phyloP scores from a whole-genome alignment of 2,888 invertebrate species.

The Yponomeuta plumbellus region DNA sequence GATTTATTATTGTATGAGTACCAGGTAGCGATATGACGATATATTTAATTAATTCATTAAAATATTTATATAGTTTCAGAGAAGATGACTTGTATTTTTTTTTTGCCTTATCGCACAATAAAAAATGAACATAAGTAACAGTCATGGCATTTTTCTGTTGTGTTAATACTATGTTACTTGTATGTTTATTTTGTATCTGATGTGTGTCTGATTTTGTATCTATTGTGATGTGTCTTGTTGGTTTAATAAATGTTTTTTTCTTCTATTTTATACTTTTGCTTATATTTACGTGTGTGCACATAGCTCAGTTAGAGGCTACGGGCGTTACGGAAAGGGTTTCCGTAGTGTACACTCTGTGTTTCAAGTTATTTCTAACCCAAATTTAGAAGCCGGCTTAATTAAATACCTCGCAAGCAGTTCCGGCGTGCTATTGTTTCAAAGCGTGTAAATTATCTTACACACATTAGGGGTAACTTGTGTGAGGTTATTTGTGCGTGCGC shows the following conservation, averaged over 20 bases:
- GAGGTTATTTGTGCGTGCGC: constrained; percentile 1
- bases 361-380: constrained; percentile 18
- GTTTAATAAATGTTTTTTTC: too few relatives aligned
- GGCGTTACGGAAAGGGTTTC: too few relatives aligned
- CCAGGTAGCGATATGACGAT: neutral
- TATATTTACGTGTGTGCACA: neutral
- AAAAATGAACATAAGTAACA: too few relatives aligned
- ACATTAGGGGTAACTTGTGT: constrained; percentile 12
- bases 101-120: too few relatives aligned
- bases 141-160: too few relatives aligned
- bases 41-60: neutral
- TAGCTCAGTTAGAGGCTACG: too few relatives aligned
- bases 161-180: too few relatives aligned
- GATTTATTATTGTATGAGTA: neutral
- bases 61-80: neutral
- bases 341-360: neutral
- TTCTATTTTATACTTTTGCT: neutral
- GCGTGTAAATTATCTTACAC: constrained; percentile 15
- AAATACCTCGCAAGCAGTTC: constrained; percentile 29
- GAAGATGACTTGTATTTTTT: neutral
- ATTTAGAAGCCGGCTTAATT: constrained; percentile 34
- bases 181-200: too few relatives aligned
- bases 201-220: too few relatives aligned
- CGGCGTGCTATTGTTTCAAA: constrained; percentile 13
- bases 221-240: too few relatives aligned